Percentiles rank a stretch among this genome's conserved stretches.
Conservation (phyloP, 92 coral and sea anemone species). For the Zoanthus sansibaricus region DNA sequence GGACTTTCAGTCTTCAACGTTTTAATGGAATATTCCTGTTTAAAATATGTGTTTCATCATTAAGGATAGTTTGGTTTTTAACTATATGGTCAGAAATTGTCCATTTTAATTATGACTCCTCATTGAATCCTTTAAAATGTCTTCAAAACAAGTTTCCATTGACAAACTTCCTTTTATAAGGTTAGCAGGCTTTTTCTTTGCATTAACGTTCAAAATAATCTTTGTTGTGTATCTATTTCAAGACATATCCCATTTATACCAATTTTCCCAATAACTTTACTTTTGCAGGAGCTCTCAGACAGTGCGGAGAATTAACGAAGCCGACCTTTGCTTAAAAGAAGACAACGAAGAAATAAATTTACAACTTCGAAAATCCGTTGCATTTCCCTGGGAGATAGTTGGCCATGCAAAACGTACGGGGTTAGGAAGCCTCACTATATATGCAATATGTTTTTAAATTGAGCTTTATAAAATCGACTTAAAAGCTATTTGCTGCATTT, state of each 20-base stretch:
- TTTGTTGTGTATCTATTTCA: background rate
- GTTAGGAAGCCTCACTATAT: background rate
- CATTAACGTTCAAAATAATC: background rate
- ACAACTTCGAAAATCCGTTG: background rate
- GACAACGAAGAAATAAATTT: slow-evolving; percentile 9
- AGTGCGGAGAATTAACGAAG: slow-evolving; percentile 16
- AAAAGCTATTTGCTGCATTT: background rate
- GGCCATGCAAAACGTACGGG: slow-evolving; percentile 44
- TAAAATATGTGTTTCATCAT: background rate
- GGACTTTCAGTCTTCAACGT: background rate
- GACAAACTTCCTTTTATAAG: slow-evolving; percentile 39
- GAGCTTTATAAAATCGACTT: background rate
- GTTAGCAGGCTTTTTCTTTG: background rate
- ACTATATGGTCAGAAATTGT: too few relatives aligned
- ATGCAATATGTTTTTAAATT: background rate
- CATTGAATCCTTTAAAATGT: background rate
- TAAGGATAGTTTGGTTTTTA: background rate
- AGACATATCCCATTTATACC: background rate
- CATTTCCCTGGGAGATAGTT: slow-evolving; percentile 37
- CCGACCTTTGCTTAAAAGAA: background rate
- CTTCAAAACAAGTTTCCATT: slow-evolving; percentile 28
- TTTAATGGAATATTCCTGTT: background rate
- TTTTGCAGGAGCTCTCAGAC: slow-evolving; percentile 38
- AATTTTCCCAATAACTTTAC: background rate
- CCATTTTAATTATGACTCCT: background rate